A percentile compares a stretch with the other conserved stretches of the same genome.
Conservation (phyloP, 2,797 vertebrate genomes). For the Chromobotia macracanthus region DNA sequence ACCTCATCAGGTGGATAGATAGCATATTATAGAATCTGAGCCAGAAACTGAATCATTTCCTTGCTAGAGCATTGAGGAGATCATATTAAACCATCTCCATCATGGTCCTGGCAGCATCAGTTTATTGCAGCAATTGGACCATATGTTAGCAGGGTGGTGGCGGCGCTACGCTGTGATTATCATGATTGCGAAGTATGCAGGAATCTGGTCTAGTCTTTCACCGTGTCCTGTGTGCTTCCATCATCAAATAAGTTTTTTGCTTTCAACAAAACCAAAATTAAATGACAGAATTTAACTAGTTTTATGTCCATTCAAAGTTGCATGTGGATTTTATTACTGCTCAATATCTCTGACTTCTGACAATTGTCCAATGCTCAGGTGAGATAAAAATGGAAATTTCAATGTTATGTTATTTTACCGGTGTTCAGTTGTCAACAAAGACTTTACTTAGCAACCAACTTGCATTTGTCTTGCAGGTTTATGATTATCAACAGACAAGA, state of each 20-base stretch:
- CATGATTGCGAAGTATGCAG: constrained; percentile 15
- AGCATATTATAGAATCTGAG: background rate
- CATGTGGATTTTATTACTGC: constrained; percentile 6
- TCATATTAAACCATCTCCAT: background rate
- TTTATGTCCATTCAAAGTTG: constrained; percentile 7
- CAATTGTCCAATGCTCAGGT: background rate
- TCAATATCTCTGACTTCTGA: too few species aligned
- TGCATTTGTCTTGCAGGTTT: too few species aligned
- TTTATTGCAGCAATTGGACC: constrained; percentile 13
- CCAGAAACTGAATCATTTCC: background rate
- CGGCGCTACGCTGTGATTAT: too few species aligned
- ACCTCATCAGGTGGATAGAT: constrained; percentile 1
- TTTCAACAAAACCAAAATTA: background rate
- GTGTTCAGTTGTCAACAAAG: too few species aligned
- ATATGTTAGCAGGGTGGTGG: constrained; percentile 24
- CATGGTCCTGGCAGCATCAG: background rate
- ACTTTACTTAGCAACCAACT: too few species aligned
- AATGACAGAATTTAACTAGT: background rate
- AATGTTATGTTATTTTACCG: too few species aligned
- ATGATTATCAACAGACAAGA: too few species aligned
- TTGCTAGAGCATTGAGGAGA: background rate
- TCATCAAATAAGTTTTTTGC: too few species aligned
- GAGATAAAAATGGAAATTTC: too few species aligned
- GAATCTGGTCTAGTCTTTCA: constrained; percentile 32
- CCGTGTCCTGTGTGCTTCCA: background rate